These are phyloP conservation scores for Saccopteryx leptura DNA, from an alignment of 2,113 vertebrate species.

Conservation along the genomic window DNA sequence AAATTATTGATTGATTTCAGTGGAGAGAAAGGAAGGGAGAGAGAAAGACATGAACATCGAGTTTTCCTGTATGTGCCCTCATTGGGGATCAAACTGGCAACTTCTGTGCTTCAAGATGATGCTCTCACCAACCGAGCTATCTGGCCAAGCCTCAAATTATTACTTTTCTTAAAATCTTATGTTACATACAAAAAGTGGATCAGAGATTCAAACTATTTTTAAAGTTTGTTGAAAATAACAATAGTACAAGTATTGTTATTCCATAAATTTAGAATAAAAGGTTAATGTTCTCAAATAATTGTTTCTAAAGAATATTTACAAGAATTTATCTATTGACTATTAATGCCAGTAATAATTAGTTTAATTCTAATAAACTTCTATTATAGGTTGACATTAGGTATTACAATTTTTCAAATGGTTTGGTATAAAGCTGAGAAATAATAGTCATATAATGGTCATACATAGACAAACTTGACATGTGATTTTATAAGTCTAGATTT, in stretches of 20 bases:
- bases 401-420: neutral
- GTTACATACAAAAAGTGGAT: neutral
- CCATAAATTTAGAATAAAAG: neutral
- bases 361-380: neutral
- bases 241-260: neutral
- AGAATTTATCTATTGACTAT: neutral
- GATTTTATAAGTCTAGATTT: neutral
- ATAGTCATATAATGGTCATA: neutral
- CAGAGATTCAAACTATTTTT: neutral
- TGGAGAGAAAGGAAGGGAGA: too few relatives aligned
- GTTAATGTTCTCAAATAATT: neutral
- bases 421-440: neutral
- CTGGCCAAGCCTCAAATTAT: neutral
- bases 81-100: too few relatives aligned
- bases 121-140: too few relatives aligned
- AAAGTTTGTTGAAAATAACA: neutral
- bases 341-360: neutral
- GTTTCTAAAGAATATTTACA: neutral
- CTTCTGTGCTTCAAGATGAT: too few relatives aligned
- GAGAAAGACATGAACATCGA: too few relatives aligned
- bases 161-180: constrained; percentile 1
- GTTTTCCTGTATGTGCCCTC: too few relatives aligned
- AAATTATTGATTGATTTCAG: too few relatives aligned
- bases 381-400: neutral
- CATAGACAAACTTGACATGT: neutral